A percentile compares a stretch with the other conserved stretches of the same genome.
phyloP scores from a whole-genome alignment of 2,113 vertebrate genomes.

The Marmota monax region DNA sequence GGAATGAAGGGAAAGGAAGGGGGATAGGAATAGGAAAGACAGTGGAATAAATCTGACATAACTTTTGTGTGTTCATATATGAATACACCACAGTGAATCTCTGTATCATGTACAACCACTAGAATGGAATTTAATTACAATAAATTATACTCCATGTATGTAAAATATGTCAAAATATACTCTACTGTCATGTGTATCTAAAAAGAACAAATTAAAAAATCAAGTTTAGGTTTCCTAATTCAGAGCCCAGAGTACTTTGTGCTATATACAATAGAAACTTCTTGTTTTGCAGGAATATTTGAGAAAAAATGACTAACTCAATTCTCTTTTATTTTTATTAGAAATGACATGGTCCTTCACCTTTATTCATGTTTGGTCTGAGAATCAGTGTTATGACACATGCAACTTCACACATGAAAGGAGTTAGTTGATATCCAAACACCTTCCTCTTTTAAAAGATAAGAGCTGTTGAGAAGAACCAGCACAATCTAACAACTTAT shows the following conservation, averaged over 20 bases:
- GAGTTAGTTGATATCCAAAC: not conserved
- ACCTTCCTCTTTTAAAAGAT: not conserved
- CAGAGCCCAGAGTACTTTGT: not conserved
- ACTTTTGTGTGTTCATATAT: too few relatives aligned
- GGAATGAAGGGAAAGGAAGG: too few relatives aligned
- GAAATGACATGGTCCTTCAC: not conserved
- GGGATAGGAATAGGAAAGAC: too few relatives aligned
- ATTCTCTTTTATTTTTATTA: not conserved
- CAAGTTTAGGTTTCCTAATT: not conserved
- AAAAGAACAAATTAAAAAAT: too few relatives aligned
- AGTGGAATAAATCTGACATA: too few relatives aligned
- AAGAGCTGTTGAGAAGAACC: not conserved
- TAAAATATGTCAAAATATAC: too few relatives aligned
- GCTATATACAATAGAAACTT: not conserved
- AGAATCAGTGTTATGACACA: not conserved
- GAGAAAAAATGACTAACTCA: not conserved
- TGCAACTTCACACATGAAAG: not conserved
- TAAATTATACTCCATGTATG: too few relatives aligned
- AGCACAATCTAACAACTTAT: not conserved
- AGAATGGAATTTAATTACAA: too few relatives aligned
- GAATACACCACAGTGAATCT: too few relatives aligned
- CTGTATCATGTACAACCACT: too few relatives aligned
- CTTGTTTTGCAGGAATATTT: conserved; percentile 23
- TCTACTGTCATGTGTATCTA: too few relatives aligned
- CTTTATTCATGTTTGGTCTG: not conserved